phyloP scores from a whole-genome alignment of 2,797 vertebrate genomes.

The Corythornis leucogaster region DNA sequence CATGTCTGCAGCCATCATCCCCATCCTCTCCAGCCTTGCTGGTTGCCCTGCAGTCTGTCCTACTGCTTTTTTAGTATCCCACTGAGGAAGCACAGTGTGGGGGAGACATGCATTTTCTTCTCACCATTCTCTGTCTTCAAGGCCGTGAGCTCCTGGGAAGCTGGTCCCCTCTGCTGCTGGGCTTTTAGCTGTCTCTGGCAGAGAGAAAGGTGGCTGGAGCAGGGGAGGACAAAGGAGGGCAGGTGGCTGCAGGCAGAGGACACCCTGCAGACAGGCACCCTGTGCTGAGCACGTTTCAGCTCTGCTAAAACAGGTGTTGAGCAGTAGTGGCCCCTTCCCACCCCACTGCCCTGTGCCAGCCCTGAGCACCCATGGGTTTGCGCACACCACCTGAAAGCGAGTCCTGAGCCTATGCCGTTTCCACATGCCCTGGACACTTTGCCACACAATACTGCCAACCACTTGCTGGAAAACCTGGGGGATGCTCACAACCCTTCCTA shows the following conservation, averaged over 20 bases:
- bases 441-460: background rate
- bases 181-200: conserved; percentile 60
- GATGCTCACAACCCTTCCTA: background rate
- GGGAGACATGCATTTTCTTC: background rate
- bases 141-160: conserved; percentile 57
- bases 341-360: background rate
- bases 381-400: background rate
- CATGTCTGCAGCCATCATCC: background rate
- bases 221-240: background rate
- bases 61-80: background rate
- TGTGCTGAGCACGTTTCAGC: accelerated
- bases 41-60: background rate
- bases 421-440: accelerated
- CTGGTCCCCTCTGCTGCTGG: background rate
- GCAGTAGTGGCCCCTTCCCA: background rate
- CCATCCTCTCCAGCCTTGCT: background rate
- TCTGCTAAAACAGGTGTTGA: accelerated
- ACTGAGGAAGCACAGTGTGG: accelerated
- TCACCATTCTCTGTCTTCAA: conserved; percentile 73
- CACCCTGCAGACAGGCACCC: background rate
- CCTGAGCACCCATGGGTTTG: background rate
- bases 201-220: conserved; percentile 37
- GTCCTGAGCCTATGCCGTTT: accelerated
- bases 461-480: background rate
- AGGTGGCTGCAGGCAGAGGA: background rate